Evolutionary conservation across 2,797 vertebrate species (phyloP).

Genomic region (Sphenodon punctatus): DNA sequence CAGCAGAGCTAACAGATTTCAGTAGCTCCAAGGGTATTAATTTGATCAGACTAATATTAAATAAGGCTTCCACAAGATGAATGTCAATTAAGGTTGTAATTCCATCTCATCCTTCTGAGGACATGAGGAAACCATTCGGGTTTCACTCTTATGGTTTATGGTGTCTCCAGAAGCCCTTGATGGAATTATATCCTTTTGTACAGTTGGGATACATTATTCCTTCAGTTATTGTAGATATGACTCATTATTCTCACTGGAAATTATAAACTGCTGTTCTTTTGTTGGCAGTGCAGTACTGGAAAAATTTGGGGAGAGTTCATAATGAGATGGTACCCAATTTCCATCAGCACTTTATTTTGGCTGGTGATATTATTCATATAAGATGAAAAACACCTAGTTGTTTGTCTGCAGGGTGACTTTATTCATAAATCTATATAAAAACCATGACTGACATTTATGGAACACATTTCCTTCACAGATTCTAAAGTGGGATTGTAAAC

Average conservation of each 20-base stretch:
- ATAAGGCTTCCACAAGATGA: conserved; percentile 56
- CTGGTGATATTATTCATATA: background rate
- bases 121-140: conserved; percentile 41
- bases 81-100: conserved; percentile 55
- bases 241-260: conserved; percentile 59
- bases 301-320: conserved; percentile 35
- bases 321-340: conserved; percentile 26
- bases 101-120: conserved; percentile 51
- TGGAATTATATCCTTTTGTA: conserved; percentile 56
- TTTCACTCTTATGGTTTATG: conserved; percentile 49
- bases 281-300: conserved; percentile 43
- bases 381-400: background rate
- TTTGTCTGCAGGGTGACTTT: background rate
- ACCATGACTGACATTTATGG: background rate
- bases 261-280: conserved; percentile 57
- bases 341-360: background rate
- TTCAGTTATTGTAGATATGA: conserved; percentile 58
- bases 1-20: conserved; percentile 43
- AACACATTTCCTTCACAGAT: background rate
- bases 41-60: conserved; percentile 55
- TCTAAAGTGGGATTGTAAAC: background rate
- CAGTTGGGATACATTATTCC: conserved; percentile 61
- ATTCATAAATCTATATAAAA: background rate
- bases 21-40: conserved; percentile 49
- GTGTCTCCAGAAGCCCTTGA: conserved; percentile 47